Evolutionary conservation across 2,888 invertebrate species (phyloP).

Genomic region (Acanthacorydalis orientalis): DNA sequence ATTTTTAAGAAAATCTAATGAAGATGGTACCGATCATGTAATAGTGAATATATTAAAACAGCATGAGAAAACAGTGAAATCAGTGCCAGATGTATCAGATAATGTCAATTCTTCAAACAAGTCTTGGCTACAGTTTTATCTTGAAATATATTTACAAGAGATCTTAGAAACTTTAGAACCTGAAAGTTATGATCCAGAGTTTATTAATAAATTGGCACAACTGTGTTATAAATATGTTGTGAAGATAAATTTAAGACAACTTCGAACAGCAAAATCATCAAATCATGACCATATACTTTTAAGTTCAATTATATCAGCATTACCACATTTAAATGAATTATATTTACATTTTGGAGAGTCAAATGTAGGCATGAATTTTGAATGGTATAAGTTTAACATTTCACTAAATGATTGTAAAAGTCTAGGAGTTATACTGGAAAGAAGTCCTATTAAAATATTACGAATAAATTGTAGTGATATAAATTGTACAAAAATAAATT

Average conservation of each 20-base stretch:
- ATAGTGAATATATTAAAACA: no score
- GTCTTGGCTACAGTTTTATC: constrained; percentile 20
- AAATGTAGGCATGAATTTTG: constrained; percentile 19
- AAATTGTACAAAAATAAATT: constrained; percentile 17
- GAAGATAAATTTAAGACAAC: constrained; percentile 13
- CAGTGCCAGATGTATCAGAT: no score
- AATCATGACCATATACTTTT: constrained; percentile 18
- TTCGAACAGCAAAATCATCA: constrained; percentile 13
- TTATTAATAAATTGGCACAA: constrained; percentile 19
- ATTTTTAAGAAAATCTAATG: background rate
- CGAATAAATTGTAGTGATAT: constrained; percentile 21
- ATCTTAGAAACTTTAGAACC: constrained; percentile 21
- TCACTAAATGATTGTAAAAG: constrained; percentile 17
- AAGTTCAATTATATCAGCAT: constrained; percentile 16
- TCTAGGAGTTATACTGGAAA: constrained; percentile 19
- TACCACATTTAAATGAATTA: constrained; percentile 18
- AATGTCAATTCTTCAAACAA: constrained; percentile 2
- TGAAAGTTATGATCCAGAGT: constrained; percentile 20
- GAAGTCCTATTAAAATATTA: constrained; percentile 15
- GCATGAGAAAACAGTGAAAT: no score
- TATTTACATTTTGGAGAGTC: constrained; percentile 17
- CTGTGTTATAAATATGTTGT: constrained; percentile 17
- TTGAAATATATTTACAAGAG: constrained; percentile 20
- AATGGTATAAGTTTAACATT: constrained; percentile 18
- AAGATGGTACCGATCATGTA: no score